Evolutionary conservation across 1,140 invertebrate species (phyloP), one percentile per base, ranked within the genome.

Genomic region (Camponotus floridanus): DNA sequence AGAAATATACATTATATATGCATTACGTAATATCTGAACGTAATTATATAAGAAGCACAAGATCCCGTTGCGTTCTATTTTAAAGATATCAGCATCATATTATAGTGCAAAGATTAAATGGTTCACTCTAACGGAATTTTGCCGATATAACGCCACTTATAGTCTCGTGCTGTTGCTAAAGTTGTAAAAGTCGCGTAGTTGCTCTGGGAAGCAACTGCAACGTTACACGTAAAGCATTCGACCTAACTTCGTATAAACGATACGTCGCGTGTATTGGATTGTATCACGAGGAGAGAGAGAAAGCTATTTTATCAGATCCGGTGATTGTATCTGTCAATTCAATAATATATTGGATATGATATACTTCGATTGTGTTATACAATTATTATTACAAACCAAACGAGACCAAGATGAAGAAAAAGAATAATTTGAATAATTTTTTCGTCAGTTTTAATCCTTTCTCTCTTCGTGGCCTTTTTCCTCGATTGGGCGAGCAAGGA

Each of bases 171-270:
- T 26, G 36, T 71, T 45, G 48, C 26, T 8, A 2, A 83, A 81
- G 78, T 81, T 71, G 51, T 71, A 81, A 83, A 83, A 83, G 68
- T 83, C 68, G 18, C 68, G 8, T 73, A 73, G 79, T 71, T 74
- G 7, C n/a, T 74, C 31, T 39, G 11, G 15, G 31, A 74, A 83
- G 36, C 21, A 73, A 61, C 11, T 68, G 57, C 36, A 13, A 36
- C 15, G 48, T 51, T 51, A 51, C n/a, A 8, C 39, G 13, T 9
- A 36, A 81, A 31, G 9, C 39, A 42, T 73, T 42, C 26, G 33
- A 59, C 15, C 11, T 73, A 73, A 81, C 67, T 81, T 81, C n/a
- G 55, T 15, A 42, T 26, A 26, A n/a, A 2, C 26, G 9, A 36
- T 13, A 62, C 26, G 6, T 11, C 42, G n/a, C 21, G 15, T 81